Base-by-base conservation (phyloP, 2,888 invertebrate genomes). In the Philopedon plagiatum region DNA sequence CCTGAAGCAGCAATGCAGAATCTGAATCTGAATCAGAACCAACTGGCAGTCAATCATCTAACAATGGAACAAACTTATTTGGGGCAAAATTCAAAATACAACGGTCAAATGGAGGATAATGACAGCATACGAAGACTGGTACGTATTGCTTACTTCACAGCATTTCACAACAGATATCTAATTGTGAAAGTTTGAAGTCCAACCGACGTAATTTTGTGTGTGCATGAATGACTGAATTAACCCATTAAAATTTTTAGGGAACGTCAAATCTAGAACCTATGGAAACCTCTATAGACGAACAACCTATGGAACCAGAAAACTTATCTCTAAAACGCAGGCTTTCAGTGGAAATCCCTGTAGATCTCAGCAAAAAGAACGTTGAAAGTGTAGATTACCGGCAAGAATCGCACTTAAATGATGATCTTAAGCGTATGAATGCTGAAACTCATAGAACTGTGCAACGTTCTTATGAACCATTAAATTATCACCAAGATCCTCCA, bases 281-380 rank as follows among this genome's bases (percentile, higher is more conserved):
- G 39, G 39, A 39, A 39, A 39, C 34, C 1, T 34, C 34, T 34
- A 34, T n/a, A 18, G 32, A 54, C 18, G 19, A n/a, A 21, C 13
- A 58, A 26, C 46, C 44, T n/a, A 29, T 56, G 23, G 64, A 56
- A 29, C 71, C 71, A 11, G 65, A 71, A 39, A 64, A 71, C 54
- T 23, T 71, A 18, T 71, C 71, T 1, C 11, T 68, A 19, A 54
- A 49, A 54, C 51, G 32, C 34, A 60, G 54, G 32, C n/a, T 15
- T 29, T 19, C 60, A 1, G 37, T 26, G 13, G 71, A 71, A 61
- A 54, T 51, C 18, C 73, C 73, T 11, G 68, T 73, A 18, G 73
- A 73, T 61, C 58, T 73, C 2, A 73, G 65, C 44, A 60, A 34
- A 21, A 73, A 64, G 18, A 41, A 9, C 5, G 15, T 13, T 21